Evolutionary conservation across 1,140 invertebrate species (phyloP), one percentile per base, ranked within the genome.

Genomic region (Phenacoccus solenopsis): DNA sequence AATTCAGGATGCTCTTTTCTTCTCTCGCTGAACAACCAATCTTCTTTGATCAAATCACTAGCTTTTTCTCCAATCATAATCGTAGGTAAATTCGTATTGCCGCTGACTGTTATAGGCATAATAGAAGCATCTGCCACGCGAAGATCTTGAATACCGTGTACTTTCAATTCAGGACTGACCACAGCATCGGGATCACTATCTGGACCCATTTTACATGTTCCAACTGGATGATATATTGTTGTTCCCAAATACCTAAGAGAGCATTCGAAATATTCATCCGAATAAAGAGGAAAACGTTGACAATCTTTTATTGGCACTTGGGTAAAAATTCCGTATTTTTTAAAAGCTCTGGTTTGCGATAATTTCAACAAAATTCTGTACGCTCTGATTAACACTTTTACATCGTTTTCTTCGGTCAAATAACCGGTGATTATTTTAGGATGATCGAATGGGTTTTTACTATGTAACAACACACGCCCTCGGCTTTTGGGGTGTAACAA

Each of bases 11-110:
- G n/a, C n/a, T n/a, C n/a, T n/a, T n/a, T n/a, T n/a, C n/a, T n/a
- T n/a, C n/a, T n/a, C n/a, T n/a, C n/a, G n/a, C n/a, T n/a, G n/a
- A n/a, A n/a, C 56, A 85, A 75, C 87, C 87, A 90, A 76, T 88
- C 86, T 74, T 84, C 81, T 78, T 90, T 90, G 70, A 93, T 89
- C 73, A 93, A 78, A 80, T 93, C 90, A 0, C 90, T 83, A 1
- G 88, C 90, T 78, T 91, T 92, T 76, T 94, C 91, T 0, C 83
- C 91, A 35, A 94, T 91, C 90, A 93, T 93, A 57, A 93, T 90
- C 5, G 85, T 84, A 1, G 91, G 88, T 0, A 90, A 90, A 78
- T 93, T 92, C 0, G 90, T 92, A 75, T 93, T 92, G 1, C 91
- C 90, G 72, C 83, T 84, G 2, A 82, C 82, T 70, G 94, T 90